Evolutionary conservation across 2,113 vertebrate species (phyloP).

Genomic region (Mormoops blainvillei): DNA sequence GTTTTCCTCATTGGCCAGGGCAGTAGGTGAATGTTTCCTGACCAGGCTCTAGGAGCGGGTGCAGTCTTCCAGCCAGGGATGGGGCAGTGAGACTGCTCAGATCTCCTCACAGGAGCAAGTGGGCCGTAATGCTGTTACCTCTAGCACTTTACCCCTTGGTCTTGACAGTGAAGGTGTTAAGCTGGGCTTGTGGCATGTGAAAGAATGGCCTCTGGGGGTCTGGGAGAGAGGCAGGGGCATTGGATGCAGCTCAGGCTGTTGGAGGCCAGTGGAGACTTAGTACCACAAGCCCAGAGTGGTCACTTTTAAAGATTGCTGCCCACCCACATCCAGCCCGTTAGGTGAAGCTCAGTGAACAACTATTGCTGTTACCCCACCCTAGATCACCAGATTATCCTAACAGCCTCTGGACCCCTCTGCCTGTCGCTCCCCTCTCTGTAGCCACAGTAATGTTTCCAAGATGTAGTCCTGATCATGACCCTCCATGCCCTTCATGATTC

Average conservation of each 20-base stretch:
- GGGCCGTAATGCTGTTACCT: not conserved
- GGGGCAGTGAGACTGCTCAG: not conserved
- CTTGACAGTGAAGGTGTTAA: not conserved
- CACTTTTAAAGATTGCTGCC: fast-evolving
- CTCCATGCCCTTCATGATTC: not conserved
- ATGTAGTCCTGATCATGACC: not conserved
- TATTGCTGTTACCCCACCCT: not conserved
- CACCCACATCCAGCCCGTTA: fast-evolving
- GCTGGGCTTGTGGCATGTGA: not conserved
- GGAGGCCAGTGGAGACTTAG: not conserved
- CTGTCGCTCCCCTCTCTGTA: not conserved
- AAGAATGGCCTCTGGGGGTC: not conserved
- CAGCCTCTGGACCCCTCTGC: not conserved
- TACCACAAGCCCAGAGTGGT: fast-evolving
- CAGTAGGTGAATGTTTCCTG: too few relatives aligned
- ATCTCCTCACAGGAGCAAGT: not conserved
- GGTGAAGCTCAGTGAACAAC: not conserved
- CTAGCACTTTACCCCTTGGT: not conserved
- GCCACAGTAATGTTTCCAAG: not conserved
- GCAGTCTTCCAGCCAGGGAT: not conserved
- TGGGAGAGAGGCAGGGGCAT: not conserved
- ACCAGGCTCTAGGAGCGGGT: fast-evolving
- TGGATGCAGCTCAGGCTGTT: not conserved
- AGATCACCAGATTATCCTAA: not conserved
- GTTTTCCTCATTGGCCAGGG: not conserved